Evolutionary conservation across 2,113 vertebrate species (phyloP), one percentile per base, ranked within the genome.

Genomic region (Dolichallabes microphthalmus): DNA sequence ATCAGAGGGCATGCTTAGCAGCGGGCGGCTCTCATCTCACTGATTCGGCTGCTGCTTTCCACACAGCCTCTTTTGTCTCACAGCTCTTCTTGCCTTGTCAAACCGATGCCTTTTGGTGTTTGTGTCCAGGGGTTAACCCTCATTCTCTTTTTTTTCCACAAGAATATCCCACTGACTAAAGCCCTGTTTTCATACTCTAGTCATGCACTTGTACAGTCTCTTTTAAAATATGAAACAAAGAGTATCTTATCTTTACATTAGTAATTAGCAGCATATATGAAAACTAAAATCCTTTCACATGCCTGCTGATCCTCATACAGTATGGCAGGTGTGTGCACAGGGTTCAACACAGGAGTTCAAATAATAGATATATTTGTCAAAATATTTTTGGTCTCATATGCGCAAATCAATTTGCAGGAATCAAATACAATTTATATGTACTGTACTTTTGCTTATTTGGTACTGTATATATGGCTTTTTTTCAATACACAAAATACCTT

Each of bases 81-180:
- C 50, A 57, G 76, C 64, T 77, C 45, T 55, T 77, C 12, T 52
- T 82, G 79, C 50, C 85, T 55, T 83, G 71, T 85, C 73, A 77
- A 84, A 64, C 58, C 50, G 4, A 66, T 22, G 60, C 73, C 60
- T 77, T 76, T 53, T 77, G 22, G 27, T 52, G 73, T 15, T 52
- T 35, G 27, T 66, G 27, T 53, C 9, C 22, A 77, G 58, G 45
- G 73, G 73, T 84, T 77, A 84, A 77, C 27, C 58, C 50, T 68
- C 80, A 11, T 68, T 9, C n/a, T 30, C 63, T 53, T 20, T 68
- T 53, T 35, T 35, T 35, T n/a, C n/a, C 61, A 20, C 45, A 68
- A 30, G 25, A 64, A 81, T 50, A 17, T 63, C 45, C 25, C 61
- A 66, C 45, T 64, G 61, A 68, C 61, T 50, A 5, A 52, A 12